Evolutionary conservation across 2,113 vertebrate genomes (phyloP).

Genomic region (Zeus faber): DNA sequence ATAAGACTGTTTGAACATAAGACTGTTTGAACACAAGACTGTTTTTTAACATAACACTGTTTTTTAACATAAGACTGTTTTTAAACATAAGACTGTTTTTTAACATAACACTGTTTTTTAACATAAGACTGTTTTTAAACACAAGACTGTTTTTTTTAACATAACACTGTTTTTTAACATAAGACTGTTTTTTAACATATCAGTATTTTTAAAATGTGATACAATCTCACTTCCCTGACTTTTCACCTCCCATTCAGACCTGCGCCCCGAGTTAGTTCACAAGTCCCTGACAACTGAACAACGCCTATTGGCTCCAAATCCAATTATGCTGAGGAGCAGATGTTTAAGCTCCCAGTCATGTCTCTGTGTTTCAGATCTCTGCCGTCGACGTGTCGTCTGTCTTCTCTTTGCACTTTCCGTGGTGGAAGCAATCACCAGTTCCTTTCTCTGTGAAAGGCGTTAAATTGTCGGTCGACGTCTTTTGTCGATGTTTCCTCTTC

Average conservation of each 20-base stretch:
- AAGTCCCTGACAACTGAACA: constrained; percentile 13
- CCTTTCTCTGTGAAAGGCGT: too few relatives aligned
- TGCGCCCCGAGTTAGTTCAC: constrained; percentile 8
- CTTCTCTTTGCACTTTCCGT: neutral
- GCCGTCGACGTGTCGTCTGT: constrained; percentile 25
- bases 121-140: too few relatives aligned
- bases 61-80: too few relatives aligned
- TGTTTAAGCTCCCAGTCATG: constrained; percentile 49
- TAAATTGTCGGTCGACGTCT: too few relatives aligned
- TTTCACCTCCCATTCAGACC: constrained; percentile 24
- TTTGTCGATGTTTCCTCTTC: too few relatives aligned
- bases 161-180: constrained; percentile 3
- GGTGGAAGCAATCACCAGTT: neutral
- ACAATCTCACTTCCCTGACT: neutral
- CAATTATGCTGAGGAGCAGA: constrained; percentile 52
- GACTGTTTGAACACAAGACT: too few relatives aligned
- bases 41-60: too few relatives aligned
- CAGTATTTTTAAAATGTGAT: neutral
- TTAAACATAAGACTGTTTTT: too few relatives aligned
- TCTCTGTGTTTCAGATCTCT: constrained; percentile 6
- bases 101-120: too few relatives aligned
- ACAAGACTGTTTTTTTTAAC: too few relatives aligned
- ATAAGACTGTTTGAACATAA: too few relatives aligned
- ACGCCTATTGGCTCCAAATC: constrained; percentile 20
- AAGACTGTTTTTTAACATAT: neutral